phyloP scores from a whole-genome alignment of 2,113 vertebrate species.

The Nycticebus coucang region DNA sequence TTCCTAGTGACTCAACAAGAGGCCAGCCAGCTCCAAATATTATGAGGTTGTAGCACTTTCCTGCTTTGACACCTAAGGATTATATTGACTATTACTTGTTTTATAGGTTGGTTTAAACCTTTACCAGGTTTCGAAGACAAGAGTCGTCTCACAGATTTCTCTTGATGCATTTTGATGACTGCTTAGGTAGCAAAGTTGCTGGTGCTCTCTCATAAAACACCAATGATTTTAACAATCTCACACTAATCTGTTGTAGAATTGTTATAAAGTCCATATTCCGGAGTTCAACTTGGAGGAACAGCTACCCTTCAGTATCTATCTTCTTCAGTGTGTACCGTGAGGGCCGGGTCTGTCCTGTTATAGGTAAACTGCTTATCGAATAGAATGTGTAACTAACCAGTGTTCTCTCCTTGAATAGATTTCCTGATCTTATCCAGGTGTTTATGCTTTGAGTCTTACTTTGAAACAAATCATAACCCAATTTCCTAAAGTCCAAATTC shows the following conservation, averaged over 20 bases:
- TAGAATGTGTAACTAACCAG: slow-evolving; percentile 20
- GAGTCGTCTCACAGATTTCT: background rate
- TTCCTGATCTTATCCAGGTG: background rate
- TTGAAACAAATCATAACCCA: slow-evolving; percentile 39
- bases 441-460: slow-evolving; percentile 44
- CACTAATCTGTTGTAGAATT: background rate
- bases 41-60: background rate
- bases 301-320: background rate
- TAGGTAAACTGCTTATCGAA: slow-evolving; percentile 4
- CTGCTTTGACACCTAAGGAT: background rate
- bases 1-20: slow-evolving; percentile 18
- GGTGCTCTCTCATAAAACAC: background rate
- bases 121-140: slow-evolving; percentile 16
- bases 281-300: slow-evolving; percentile 6
- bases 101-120: background rate
- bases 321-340: background rate
- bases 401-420: background rate
- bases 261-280: slow-evolving; percentile 15
- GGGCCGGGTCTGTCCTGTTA: background rate
- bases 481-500: slow-evolving; percentile 43
- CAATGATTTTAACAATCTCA: slow-evolving; percentile 18
- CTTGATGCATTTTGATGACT: slow-evolving; percentile 13
- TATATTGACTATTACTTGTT: background rate
- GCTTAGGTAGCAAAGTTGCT: background rate
- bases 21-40: background rate